phyloP scores from a whole-genome alignment of 2,113 vertebrate genomes.

The Aegotheles bennettii region DNA sequence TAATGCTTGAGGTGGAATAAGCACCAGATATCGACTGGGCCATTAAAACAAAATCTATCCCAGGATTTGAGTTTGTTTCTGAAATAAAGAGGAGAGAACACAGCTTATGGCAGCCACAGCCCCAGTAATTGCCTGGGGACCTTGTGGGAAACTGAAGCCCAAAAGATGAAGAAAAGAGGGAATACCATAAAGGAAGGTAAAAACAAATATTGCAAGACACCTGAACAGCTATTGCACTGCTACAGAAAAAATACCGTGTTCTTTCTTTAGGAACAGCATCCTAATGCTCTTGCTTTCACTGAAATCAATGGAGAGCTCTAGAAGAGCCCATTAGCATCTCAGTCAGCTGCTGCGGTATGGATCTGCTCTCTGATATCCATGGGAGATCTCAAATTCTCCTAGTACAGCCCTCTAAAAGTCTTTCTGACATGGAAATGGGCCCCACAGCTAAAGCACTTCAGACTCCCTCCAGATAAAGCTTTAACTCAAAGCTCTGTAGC shows the following conservation, averaged over 20 bases:
- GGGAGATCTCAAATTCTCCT: neutral
- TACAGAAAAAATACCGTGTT: neutral
- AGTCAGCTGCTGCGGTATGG: neutral
- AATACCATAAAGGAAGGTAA: neutral
- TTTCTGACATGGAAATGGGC: neutral
- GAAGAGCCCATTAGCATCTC: conserved; percentile 7
- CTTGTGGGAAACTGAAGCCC: neutral
- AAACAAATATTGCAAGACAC: neutral
- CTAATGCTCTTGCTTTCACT: neutral
- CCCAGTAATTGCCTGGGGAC: neutral
- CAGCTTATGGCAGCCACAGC: neutral
- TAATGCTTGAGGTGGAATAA: conserved; percentile 24
- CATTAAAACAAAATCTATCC: conserved; percentile 22
- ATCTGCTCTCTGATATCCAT: neutral
- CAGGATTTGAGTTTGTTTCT: neutral
- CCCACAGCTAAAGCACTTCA: neutral
- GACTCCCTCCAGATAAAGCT: neutral
- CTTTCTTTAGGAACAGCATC: neutral
- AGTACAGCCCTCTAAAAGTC: neutral
- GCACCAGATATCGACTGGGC: neutral
- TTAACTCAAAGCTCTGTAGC: neutral
- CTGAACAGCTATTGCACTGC: neutral
- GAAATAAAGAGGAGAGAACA: conserved; percentile 18
- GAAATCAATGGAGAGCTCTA: conserved; percentile 27
- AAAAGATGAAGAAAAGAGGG: neutral